Conservation (phyloP, 2,113 vertebrate genomes). For the Cheirogaleus medius region DNA sequence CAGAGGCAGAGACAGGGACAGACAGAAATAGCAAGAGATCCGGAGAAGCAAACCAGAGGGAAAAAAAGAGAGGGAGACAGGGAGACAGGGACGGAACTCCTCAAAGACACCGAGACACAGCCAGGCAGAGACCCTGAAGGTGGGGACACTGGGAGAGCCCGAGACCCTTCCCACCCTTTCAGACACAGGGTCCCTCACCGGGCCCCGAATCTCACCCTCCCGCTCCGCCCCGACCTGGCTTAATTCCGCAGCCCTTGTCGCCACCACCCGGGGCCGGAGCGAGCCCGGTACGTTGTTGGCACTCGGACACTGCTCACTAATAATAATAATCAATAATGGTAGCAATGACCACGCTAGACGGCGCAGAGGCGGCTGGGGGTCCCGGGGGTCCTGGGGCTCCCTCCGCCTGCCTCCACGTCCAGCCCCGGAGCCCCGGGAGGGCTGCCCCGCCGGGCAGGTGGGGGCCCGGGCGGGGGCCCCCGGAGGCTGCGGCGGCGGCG, state of each 20-base stretch:
- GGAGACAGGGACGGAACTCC: background rate
- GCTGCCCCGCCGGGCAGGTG: background rate
- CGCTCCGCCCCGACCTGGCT: background rate
- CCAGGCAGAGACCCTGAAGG: background rate
- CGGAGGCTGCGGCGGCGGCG: slow-evolving; percentile 9
- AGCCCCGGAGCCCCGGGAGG: background rate
- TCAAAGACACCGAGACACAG: background rate
- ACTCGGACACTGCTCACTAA: background rate
- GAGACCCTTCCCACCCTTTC: background rate
- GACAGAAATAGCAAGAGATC: background rate
- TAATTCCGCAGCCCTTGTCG: slow-evolving; percentile 52
- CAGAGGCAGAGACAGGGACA: background rate
- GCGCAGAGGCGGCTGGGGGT: background rate
- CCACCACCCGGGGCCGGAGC: background rate
- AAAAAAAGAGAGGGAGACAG: background rate
- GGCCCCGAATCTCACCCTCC: background rate
- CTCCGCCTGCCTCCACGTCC: background rate
- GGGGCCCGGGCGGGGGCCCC: background rate
- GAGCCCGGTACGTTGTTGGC: background rate
- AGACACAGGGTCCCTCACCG: background rate
- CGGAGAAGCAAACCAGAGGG: background rate
- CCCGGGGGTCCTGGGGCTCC: background rate
- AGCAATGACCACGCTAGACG: background rate
- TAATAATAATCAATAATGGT: background rate
- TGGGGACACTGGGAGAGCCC: background rate